Evolutionary conservation across 2,797 vertebrate genomes (phyloP).

Genomic region (Melanotaenia parkinsoni): DNA sequence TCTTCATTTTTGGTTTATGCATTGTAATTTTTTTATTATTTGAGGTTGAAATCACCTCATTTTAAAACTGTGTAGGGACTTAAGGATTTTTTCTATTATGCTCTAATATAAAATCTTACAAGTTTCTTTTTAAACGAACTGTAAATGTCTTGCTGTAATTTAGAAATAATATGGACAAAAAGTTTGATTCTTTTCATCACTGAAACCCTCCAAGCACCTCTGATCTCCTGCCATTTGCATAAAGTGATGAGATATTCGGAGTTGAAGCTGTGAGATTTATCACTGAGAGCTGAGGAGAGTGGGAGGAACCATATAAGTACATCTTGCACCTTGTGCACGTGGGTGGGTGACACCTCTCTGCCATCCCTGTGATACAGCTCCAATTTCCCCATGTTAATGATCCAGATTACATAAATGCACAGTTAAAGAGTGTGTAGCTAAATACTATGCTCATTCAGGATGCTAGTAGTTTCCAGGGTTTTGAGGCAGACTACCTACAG

Average conservation of each 20-base stretch:
- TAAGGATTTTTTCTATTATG: too few species aligned
- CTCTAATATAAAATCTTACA: too few species aligned
- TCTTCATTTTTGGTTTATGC: too few species aligned
- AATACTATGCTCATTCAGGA: slow-evolving; percentile 56
- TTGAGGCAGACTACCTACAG: slow-evolving; percentile 31
- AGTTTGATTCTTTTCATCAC: slow-evolving; percentile 1
- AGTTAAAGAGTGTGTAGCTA: slow-evolving; percentile 32
- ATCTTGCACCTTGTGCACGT: slow-evolving; percentile 67
- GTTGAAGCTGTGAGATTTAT: slow-evolving; percentile 25
- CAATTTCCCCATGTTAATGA: slow-evolving; percentile 58
- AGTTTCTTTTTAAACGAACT: too few species aligned
- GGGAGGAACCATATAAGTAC: slow-evolving; percentile 63
- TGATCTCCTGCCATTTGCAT: slow-evolving; percentile 1
- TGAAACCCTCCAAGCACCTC: neutral
- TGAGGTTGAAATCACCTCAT: too few species aligned
- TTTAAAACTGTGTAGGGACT: neutral
- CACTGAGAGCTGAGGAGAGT: slow-evolving; percentile 32
- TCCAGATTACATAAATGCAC: slow-evolving; percentile 69
- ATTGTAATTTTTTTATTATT: too few species aligned
- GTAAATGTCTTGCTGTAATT: neutral
- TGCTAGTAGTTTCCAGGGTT: slow-evolving; percentile 21
- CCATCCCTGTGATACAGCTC: slow-evolving; percentile 60
- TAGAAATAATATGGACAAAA: slow-evolving; percentile 1
- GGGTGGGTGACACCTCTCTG: slow-evolving; percentile 65
- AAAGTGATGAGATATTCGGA: slow-evolving; percentile 16